Evolutionary conservation across 2,888 invertebrate species (phyloP).

Genomic region (Stegophylla sp.): DNA sequence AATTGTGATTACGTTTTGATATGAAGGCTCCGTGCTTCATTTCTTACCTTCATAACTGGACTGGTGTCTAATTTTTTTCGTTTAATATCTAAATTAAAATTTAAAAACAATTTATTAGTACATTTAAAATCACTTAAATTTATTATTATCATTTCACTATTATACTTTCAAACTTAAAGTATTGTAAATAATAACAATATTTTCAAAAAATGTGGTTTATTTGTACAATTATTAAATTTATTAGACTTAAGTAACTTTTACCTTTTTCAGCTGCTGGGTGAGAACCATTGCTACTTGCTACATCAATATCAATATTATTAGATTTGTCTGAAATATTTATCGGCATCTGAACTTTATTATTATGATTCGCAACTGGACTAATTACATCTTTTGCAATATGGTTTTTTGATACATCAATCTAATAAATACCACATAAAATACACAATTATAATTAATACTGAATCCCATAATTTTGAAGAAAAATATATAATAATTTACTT

Average conservation of each 20-base stretch:
- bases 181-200: too few species aligned
- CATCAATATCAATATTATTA: constrained; percentile 19
- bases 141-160: too few species aligned
- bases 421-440: not conserved
- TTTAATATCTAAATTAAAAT: constrained; percentile 46
- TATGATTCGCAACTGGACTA: constrained; percentile 22
- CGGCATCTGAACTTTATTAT: constrained; percentile 27
- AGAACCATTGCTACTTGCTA: constrained; percentile 50
- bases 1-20: constrained; percentile 53
- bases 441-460: not conserved
- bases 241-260: not conserved
- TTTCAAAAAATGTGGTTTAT: too few species aligned
- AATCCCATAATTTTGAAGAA: not conserved
- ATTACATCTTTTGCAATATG: constrained; percentile 23
- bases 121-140: not conserved
- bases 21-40: constrained; percentile 49
- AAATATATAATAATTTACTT: not conserved
- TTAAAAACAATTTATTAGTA: not conserved
- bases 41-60: constrained; percentile 58
- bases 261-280: constrained; percentile 47
- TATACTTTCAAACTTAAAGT: too few species aligned
- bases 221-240: too few species aligned
- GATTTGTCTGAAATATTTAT: constrained; percentile 28
- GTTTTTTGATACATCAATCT: constrained; percentile 37
- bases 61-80: constrained; percentile 56